Base-by-base conservation (phyloP, 2,888 invertebrate species). In the Drosophila seclusa region DNA sequence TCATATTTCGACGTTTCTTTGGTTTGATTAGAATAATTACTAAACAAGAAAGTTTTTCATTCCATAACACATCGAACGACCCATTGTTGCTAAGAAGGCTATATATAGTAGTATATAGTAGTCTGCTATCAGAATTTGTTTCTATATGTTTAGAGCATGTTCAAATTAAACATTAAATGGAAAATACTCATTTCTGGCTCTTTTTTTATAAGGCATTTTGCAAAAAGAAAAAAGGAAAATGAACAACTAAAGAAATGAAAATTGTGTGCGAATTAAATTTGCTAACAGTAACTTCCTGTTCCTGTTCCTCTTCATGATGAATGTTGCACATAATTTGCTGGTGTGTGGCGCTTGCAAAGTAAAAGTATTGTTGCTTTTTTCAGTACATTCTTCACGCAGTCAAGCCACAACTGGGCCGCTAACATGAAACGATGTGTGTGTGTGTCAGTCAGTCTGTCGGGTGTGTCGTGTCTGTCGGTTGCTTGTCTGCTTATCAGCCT, bases 311-410 rank as follows among this genome's bases (percentile, higher is more conserved):
- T 45, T 24, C 45, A 24, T 8, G 45, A 4, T 24, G 16, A 45
- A 16, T 45, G 45, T 45, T 24, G 7, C 21, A 8, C 21, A 24
- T 45, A 4, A 24, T 45, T 45, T 42, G 34, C 31, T 31, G 0
- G 31, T 31, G 31, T 40, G n/a, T 4, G 21, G 42, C 7, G 13
- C 45, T 24, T 45, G 45, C 45, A 24, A 24, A 16, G 50, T 3
- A 29, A n/a, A 50, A 31, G 6, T 31, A 52, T 58, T 60, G 60
- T 48, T 13, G 4, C 18, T 61, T 67, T 60, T 24, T 24, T 16
- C 76, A 40, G 60, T 40, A 24, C 32, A 24, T 53, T 59, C 71
- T 52, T 55, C 75, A 76, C 38, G 21, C 31, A 13, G 24, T 8
- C 29, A 13, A n/a, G 16, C 32, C 49, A 10, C 71, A 16, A 50